Base-by-base conservation (phyloP, 2,888 invertebrate species). In the Laspeyria flexula region DNA sequence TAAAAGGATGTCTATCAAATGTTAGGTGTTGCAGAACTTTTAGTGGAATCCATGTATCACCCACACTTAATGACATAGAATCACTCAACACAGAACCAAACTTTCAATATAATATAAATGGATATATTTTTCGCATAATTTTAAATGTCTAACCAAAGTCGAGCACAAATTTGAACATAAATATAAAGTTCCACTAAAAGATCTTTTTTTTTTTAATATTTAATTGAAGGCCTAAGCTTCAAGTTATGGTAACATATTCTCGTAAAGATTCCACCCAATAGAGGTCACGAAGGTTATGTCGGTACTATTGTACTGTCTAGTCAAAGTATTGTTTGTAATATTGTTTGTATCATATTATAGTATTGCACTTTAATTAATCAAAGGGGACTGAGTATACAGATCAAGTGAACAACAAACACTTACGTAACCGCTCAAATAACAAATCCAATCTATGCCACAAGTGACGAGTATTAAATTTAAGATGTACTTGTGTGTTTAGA, bases 221-320 rank as follows among this genome's bases (percentile, higher is more conserved):
- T 67, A 75, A 71, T 76, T 70, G 70, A 79, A 77, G 86, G 85
- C 86, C 85, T 88, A 86, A 82, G 65, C 63, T 69, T 78, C 75
- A 73, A 77, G 72, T 59, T 65, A 71, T 63, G 61, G 49, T 75
- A 71, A 71, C 57, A 76, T 73, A 68, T 72, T 76, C 65, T 81
- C 72, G 73, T 75, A 74, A 79, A 75, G 69, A 82, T 79, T 81
- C 79, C 79, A 84, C 82, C 79, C 81, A 79, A 74, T 77, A 68
- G 73, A 73, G 81, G 83, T 79, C 81, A 77, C 65, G 72, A 77
- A 79, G 81, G 82, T 82, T 73, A 81, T 75, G 85, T 80, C 87
- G 86, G 85, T 86, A 86, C 88, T 83, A 79, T 77, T 83, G 89
- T 89, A 90, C 89, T 87, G 90, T 91, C 91, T 91, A 91, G 91